Conservation (phyloP, 2,113 vertebrate genomes). For the Phalacrocorax brasilianus region DNA sequence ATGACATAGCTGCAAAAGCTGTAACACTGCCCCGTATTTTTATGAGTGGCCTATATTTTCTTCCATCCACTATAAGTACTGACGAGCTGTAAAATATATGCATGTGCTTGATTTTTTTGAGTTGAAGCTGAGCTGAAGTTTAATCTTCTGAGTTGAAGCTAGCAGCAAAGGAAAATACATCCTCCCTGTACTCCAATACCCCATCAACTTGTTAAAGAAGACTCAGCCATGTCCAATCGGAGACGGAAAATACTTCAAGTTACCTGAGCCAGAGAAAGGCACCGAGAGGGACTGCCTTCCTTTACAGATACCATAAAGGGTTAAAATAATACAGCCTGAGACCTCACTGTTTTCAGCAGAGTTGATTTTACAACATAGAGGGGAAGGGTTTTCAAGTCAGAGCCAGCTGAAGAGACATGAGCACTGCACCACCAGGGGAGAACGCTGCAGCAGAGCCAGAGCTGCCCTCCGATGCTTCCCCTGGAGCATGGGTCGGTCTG, state of each 20-base stretch:
- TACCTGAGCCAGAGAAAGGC: background rate
- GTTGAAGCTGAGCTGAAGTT: background rate
- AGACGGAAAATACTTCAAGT: background rate
- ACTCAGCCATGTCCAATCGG: background rate
- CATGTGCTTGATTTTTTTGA: background rate
- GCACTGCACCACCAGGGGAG: rapidly evolving
- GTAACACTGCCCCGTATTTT: background rate
- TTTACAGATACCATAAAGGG: background rate
- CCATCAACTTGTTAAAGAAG: background rate
- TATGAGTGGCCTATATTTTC: background rate
- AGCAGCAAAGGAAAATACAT: background rate
- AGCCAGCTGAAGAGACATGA: rapidly evolving
- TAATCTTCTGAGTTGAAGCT: background rate
- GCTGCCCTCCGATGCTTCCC: background rate
- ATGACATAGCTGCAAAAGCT: background rate
- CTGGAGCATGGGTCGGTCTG: rapidly evolving
- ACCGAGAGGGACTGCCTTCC: background rate
- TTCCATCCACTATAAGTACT: background rate
- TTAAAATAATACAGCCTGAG: background rate
- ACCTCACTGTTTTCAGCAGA: background rate
- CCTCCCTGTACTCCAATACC: background rate
- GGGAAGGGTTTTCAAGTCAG: background rate
- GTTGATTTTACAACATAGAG: background rate
- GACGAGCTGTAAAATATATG: background rate
- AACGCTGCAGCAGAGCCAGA: background rate